Conservation (phyloP, 2,797 vertebrate genomes). For the Dermochelys coriacea region DNA sequence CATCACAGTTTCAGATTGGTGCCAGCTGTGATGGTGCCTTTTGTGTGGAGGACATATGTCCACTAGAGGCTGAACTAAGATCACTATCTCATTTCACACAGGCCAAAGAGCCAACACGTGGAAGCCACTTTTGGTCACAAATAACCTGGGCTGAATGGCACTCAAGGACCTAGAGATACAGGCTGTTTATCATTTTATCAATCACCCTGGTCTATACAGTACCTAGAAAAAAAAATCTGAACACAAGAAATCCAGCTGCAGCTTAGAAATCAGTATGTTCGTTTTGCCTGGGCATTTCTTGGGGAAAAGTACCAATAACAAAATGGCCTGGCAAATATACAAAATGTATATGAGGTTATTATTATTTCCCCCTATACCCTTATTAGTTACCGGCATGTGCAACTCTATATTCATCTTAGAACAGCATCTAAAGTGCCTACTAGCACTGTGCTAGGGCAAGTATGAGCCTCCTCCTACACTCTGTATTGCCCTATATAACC, state of each 20-base stretch:
- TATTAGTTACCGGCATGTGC: background rate
- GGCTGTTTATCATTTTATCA: background rate
- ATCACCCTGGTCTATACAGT: background rate
- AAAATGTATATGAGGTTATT: background rate
- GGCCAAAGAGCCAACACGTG: background rate
- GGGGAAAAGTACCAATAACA: background rate
- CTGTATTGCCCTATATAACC: background rate
- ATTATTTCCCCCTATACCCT: background rate
- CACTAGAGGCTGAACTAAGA: background rate
- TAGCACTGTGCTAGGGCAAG: background rate
- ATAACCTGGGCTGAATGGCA: background rate
- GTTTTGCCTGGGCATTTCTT: background rate
- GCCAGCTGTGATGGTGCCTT: background rate
- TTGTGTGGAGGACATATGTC: background rate
- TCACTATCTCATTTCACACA: background rate
- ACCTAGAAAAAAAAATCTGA: background rate
- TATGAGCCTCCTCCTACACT: background rate
- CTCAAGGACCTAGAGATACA: background rate
- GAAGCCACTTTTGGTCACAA: background rate
- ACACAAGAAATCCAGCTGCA: background rate
- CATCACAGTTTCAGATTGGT: background rate
- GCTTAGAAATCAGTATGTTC: background rate
- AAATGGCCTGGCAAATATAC: background rate
- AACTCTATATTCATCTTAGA: background rate
- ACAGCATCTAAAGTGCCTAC: background rate